Evolutionary conservation across 2,797 vertebrate genomes (phyloP).

Genomic region (Periparus ater): DNA sequence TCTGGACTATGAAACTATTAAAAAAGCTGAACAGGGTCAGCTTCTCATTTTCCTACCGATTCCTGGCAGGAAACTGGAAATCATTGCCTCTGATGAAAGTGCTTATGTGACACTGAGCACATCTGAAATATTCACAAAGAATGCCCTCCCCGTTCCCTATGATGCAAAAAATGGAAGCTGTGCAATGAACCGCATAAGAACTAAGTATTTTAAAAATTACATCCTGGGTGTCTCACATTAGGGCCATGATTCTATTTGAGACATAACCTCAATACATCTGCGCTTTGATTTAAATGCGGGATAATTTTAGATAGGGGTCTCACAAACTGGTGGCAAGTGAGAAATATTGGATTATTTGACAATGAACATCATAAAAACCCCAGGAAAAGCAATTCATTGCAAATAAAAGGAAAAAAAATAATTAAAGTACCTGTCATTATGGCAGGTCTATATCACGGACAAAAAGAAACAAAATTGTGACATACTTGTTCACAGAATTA

Average conservation of each 20-base stretch:
- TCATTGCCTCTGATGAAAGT: background rate
- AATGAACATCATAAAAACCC: background rate
- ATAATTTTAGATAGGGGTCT: background rate
- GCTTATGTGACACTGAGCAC: background rate
- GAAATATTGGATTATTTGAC: background rate
- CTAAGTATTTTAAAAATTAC: background rate
- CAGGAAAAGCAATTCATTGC: background rate
- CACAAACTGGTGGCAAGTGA: background rate
- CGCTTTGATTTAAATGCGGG: background rate
- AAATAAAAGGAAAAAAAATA: background rate
- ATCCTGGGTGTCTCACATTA: background rate
- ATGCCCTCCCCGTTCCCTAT: background rate
- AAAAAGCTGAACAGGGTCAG: background rate
- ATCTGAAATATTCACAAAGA: background rate
- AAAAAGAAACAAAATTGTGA: background rate
- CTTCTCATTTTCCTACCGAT: background rate
- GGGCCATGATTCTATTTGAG: background rate
- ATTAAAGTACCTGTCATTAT: background rate
- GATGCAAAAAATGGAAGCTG: background rate
- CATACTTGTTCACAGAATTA: background rate
- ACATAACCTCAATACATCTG: background rate
- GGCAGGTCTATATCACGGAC: background rate
- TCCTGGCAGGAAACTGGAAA: background rate
- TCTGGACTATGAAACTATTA: background rate
- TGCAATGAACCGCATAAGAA: background rate